A percentile compares a stretch with the other conserved stretches of the same genome.
These are phyloP conservation scores for Melanotaenia duboulayi DNA, from an alignment of 2,113 vertebrate genomes.

Conservation along the genomic window DNA sequence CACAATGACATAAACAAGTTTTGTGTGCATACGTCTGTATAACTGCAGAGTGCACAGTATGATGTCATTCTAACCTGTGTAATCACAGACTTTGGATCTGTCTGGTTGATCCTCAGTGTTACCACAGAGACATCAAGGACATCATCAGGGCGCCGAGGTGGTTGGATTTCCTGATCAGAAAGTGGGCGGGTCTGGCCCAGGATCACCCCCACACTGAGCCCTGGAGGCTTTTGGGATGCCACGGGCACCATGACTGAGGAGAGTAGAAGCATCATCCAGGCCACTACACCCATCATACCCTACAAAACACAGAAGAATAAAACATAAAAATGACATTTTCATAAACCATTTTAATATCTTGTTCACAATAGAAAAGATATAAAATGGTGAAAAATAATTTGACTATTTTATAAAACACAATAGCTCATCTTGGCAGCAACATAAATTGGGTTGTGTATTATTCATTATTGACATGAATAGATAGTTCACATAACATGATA, in stretches of 20 bases:
- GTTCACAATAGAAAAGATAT: too few species aligned
- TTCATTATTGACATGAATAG: too few species aligned
- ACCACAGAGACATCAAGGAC: conserved; percentile 89
- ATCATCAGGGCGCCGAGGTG: conserved; percentile 86
- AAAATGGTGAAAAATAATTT: neutral
- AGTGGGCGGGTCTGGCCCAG: conserved; percentile 89
- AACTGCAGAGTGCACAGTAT: neutral
- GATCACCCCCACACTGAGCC: conserved; percentile 92
- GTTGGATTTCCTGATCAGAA: conserved; percentile 87
- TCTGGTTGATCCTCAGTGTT: conserved; percentile 91
- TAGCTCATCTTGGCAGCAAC: too few species aligned
- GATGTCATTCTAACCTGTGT: conserved; percentile 67
- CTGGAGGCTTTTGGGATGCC: conserved; percentile 88
- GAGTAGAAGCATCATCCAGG: conserved; percentile 89
- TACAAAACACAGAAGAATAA: conserved; percentile 42
- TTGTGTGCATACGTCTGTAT: neutral
- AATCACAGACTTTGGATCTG: conserved; percentile 89
- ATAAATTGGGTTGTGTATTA: too few species aligned
- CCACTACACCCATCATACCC: conserved; percentile 87
- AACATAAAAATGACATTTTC: neutral
- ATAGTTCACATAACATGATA: neutral
- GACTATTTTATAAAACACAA: neutral
- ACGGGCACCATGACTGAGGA: conserved; percentile 81
- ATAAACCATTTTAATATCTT: too few species aligned
- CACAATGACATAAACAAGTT: conserved; percentile 48